Evolutionary conservation across 2,888 invertebrate genomes (phyloP), one percentile per base, ranked within the genome.

Genomic region (Metalampra italica): DNA sequence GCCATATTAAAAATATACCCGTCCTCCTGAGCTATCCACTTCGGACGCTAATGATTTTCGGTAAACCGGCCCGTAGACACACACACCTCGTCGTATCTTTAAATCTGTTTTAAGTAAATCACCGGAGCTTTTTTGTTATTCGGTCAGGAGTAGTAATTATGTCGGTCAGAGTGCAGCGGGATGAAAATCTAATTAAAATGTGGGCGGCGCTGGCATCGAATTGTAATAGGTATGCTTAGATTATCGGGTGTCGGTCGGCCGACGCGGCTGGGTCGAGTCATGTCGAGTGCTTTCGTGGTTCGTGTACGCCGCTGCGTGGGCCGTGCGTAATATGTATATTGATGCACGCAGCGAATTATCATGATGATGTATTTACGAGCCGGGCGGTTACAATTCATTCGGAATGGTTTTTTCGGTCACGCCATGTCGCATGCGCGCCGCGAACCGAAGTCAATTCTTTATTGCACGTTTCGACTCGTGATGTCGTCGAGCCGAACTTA

Each of bases 121-220:
- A 88, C 86, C 71, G 63, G 61, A 54, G 70, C 71, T 84, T 82
- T 22, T 85, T 82, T 82, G 80, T 83, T 80, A 79, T 63, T 79
- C 82, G 80, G 82, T 77, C 82, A 79, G 78, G 81, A 82, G 81
- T 83, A 77, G 83, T 86, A 84, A 88, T 88, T 87, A 88, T 83
- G 76, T 84, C 85, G 88, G 89, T 89, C 88, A 87, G 84, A 88
- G 88, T 88, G 89, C 89, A 89, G 77, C 75, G 68, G 77, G 76
- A 82, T 77, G 80, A 77, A 81, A 89, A 88, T 83, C 86, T 88
- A 86, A 89, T 89, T 88, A 89, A 83, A 77, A 80, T 75, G 72
- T 80, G 82, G 89, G 89, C 82, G 85, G 69, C 54, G 55, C 62
- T 61, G 64, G 70, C 66, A 75, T 58, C 52, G 55, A 69, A 66